phyloP scores from a whole-genome alignment of 1,140 invertebrate genomes.

The Platorchestia sp. region DNA sequence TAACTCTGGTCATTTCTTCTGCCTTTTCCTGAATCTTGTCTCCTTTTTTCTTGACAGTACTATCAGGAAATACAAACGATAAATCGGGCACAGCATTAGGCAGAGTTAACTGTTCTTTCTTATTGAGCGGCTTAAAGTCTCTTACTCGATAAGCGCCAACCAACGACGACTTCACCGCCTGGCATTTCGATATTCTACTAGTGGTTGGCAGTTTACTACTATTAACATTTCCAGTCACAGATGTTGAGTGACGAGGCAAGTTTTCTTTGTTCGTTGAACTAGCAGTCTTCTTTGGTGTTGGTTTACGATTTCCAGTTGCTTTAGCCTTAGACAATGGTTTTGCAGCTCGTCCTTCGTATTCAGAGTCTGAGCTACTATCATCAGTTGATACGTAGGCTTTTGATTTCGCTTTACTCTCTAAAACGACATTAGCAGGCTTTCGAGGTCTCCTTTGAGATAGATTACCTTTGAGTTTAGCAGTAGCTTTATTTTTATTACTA shows the following conservation, averaged over 20 bases:
- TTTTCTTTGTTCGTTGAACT: not conserved
- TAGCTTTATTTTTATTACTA: not conserved
- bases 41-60: not conserved
- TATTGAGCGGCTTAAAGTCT: not conserved
- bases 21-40: not conserved
- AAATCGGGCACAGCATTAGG: not conserved
- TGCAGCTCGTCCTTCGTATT: not conserved
- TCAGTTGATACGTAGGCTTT: conserved; percentile 31
- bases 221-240: not conserved
- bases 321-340: not conserved
- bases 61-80: not conserved
- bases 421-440: not conserved
- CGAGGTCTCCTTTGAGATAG: not conserved
- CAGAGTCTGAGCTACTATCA: conserved; percentile 43
- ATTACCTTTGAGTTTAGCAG: not conserved
- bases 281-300: conserved; percentile 7
- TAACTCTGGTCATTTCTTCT: not conserved
- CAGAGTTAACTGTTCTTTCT: not conserved
- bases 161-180: not conserved
- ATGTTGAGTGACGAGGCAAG: not conserved
- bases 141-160: not conserved
- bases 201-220: not conserved
- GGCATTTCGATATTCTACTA: not conserved
- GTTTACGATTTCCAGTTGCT: not conserved
- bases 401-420: conserved; percentile 8